phyloP scores from a whole-genome alignment of 2,113 vertebrate species.

The Nibea coibor region DNA sequence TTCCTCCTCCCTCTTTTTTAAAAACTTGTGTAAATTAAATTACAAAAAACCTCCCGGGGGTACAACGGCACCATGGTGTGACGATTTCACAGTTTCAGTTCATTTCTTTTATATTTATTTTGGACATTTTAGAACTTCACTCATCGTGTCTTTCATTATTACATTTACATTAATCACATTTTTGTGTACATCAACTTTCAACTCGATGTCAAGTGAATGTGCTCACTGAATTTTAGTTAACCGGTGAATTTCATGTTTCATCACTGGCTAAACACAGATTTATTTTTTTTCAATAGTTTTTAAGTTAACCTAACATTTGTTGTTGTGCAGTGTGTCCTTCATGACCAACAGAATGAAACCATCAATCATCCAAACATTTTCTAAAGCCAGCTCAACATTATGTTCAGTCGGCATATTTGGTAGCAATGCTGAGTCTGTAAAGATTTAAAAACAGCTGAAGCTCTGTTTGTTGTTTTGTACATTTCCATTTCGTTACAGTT shows the following conservation, averaged over 20 bases:
- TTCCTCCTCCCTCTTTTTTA: conserved; percentile 72
- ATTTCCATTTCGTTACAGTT: conserved; percentile 67
- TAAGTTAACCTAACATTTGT: conserved; percentile 32
- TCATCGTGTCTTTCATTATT: conserved; percentile 47
- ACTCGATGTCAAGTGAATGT: conserved; percentile 73
- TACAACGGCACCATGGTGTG: conserved; percentile 78
- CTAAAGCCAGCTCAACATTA: conserved; percentile 68
- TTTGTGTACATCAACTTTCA: conserved; percentile 52
- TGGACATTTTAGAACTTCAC: conserved; percentile 50
- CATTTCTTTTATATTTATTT: conserved; percentile 71
- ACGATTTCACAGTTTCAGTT: conserved; percentile 47
- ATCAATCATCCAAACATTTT: conserved; percentile 43
- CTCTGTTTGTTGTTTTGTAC: conserved; percentile 70
- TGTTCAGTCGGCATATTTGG: conserved; percentile 60
- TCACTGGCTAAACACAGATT: conserved; percentile 26
- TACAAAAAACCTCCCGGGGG: conserved; percentile 62
- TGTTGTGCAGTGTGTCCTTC: conserved; percentile 39
- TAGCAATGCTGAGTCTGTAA: conserved; percentile 68
- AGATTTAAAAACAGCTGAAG: conserved; percentile 60
- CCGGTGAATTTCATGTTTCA: conserved; percentile 44
- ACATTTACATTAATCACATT: conserved; percentile 44
- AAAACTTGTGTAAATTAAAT: conserved; percentile 81
- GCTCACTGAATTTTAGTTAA: conserved; percentile 57
- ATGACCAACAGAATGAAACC: conserved; percentile 34
- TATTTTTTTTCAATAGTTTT: conserved; percentile 30